A percentile compares a stretch with the other conserved stretches of the same genome.
These are phyloP conservation scores for Homarus gammarus DNA, from an alignment of 2,888 invertebrate genomes.

Conservation along the genomic window DNA sequence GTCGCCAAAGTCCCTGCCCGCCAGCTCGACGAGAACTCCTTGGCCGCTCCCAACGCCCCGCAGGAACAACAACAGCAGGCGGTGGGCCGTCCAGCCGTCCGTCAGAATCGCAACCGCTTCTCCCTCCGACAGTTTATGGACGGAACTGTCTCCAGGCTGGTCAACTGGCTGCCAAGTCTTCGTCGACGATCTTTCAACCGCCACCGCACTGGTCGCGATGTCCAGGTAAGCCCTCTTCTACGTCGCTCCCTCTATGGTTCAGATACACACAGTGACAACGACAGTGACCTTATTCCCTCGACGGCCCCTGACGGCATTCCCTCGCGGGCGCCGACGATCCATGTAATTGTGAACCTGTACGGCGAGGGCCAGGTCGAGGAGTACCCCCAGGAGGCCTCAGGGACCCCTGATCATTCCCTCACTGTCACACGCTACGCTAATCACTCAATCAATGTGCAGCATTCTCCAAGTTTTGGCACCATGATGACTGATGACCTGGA, in stretches of 20 bases:
- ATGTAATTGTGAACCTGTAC: constrained; percentile 52
- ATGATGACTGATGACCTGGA: neutral
- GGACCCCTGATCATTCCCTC: constrained; percentile 1
- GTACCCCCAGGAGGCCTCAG: too few species aligned
- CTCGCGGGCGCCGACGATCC: constrained; percentile 21
- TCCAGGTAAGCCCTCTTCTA: constrained; percentile 40
- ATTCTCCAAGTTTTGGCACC: neutral
- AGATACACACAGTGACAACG: too few species aligned
- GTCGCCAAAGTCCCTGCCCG: neutral
- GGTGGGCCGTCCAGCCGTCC: neutral
- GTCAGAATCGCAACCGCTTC: constrained; percentile 37
- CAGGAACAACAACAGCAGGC: neutral
- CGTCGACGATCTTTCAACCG: constrained; percentile 33
- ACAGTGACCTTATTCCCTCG: neutral
- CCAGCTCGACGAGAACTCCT: constrained; percentile 1
- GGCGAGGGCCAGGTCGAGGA: neutral
- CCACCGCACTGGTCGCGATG: constrained; percentile 20
- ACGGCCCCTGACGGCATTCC: neutral
- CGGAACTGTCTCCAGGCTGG: constrained; percentile 35
- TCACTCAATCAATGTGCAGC: constrained; percentile 30
- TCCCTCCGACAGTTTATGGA: constrained; percentile 60
- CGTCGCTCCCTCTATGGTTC: neutral
- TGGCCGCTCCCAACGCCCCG: neutral
- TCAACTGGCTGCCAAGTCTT: constrained; percentile 43
- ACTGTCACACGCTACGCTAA: constrained; percentile 29